phyloP scores from a whole-genome alignment of 1,140 invertebrate species.

The Bradynema listronoti region DNA sequence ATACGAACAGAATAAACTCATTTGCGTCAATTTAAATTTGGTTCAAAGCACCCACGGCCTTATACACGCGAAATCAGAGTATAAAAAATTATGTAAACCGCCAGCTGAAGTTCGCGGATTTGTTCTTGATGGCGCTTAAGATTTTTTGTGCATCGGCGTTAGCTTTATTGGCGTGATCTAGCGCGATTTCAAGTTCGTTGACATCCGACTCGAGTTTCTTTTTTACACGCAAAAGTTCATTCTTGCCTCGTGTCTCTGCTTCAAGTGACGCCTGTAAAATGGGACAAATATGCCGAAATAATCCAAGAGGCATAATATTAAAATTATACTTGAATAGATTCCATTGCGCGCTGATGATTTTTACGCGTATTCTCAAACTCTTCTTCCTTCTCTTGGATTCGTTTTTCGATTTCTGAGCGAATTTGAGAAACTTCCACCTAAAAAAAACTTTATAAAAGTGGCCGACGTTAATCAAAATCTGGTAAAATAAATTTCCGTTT shows the following conservation, averaged over 20 bases:
- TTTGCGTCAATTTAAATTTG: no score
- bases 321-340: no score
- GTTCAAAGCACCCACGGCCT: no score
- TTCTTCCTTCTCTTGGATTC: constrained; percentile 97
- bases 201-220: constrained; percentile 99
- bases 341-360: constrained; percentile 96
- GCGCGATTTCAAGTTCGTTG: constrained; percentile 94
- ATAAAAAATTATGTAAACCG: constrained; percentile 17
- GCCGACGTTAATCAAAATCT: no score
- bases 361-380: constrained; percentile 99
- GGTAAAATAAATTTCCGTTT: no score
- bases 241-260: constrained; percentile 95
- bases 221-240: constrained; percentile 97
- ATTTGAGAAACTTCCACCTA: constrained; percentile 87
- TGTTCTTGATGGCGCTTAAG: constrained; percentile 90
- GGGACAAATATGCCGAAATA: no score
- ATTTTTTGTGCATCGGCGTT: constrained; percentile 95
- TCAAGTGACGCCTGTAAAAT: constrained; percentile 99
- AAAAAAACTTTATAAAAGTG: constrained; percentile 18
- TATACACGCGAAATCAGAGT: not conserved
- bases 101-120: constrained; percentile 77
- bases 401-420: constrained; percentile 91
- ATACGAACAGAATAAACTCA: no score
- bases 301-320: no score
- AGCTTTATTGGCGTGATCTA: constrained; percentile 94